Base-by-base conservation (phyloP, 2,888 invertebrate genomes). In the Nemotelus pantherinus region DNA sequence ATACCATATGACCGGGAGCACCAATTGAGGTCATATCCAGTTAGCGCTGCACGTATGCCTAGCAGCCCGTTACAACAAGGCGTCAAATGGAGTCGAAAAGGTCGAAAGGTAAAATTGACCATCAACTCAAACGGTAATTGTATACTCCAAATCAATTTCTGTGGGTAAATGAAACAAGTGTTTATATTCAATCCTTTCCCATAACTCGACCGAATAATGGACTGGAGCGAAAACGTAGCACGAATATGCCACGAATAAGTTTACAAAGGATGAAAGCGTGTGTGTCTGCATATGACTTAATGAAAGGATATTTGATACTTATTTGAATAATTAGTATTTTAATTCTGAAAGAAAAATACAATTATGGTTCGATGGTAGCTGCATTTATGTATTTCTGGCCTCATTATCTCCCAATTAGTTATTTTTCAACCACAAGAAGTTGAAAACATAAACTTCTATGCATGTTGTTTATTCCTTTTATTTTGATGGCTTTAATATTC, bases 91-190 rank as follows among this genome's bases (percentile, higher is more conserved):
- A 74, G 74, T 57, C 50, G 63, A 63, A 63, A 48, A 74, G 74
- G 77, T 74, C 74, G 74, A 79, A 76, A 79, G 79, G 79, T 79
- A 74, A 60, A 77, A 79, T 71, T 72, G 77, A 77, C 77, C 79
- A 77, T 76, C 79, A 71, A 77, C 79, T 77, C 77, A 67, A 77
- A 77, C 58, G 77, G 79, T 79, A 79, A 79, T 79, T 79, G 79
- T 76, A 79, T 79, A 79, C 77, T 79, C 77, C 72, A 77, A 79
- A 79, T 79, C 79, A 79, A 79, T 79, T 79, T 79, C 65, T 79
- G 77, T 77, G 79, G 79, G 74, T 77, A 63, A n/a, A 63, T 63
- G 55, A 70, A 55, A 76, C 78, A 79, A 79, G 79, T 79, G 79
- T 79, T 77, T 79, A 77, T 77, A 75, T 79, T 74, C 74, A 79